phyloP scores from a whole-genome alignment of 2,888 invertebrate species.

The Teleogryllus oceanicus region DNA sequence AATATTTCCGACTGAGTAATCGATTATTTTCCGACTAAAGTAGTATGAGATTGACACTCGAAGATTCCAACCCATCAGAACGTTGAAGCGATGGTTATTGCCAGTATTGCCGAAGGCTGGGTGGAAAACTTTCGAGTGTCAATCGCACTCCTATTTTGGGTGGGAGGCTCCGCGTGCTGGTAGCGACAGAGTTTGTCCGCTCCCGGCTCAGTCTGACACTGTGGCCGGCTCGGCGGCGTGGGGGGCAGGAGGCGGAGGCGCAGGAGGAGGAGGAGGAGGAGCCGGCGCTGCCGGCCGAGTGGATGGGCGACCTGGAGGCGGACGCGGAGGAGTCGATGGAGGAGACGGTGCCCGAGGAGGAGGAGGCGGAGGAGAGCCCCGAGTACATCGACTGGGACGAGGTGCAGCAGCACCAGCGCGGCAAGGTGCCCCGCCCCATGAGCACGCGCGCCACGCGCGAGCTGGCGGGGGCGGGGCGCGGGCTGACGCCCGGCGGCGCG shows the following conservation, averaged over 20 bases:
- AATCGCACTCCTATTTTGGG: no score
- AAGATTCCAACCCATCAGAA: no score
- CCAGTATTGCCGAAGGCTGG: no score
- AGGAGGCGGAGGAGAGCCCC: background rate
- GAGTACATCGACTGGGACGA: background rate
- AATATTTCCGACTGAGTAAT: no score
- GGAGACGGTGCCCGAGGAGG: background rate
- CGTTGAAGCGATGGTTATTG: no score
- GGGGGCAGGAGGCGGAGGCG: background rate
- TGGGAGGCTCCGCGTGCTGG: no score
- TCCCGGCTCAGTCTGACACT: no score
- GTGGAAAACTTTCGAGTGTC: no score
- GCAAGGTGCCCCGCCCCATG: background rate
- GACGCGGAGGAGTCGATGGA: background rate
- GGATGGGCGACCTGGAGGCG: background rate
- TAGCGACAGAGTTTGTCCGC: no score
- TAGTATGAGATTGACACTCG: no score
- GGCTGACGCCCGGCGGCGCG: background rate
- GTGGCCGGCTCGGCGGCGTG: background rate
- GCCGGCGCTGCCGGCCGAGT: background rate
- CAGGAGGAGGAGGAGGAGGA: background rate
- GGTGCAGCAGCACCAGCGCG: background rate
- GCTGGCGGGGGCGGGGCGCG: background rate
- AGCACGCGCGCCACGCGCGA: background rate
- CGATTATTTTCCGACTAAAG: no score